phyloP scores from a whole-genome alignment of 2,797 vertebrate genomes.

The Antennarius maculatus region DNA sequence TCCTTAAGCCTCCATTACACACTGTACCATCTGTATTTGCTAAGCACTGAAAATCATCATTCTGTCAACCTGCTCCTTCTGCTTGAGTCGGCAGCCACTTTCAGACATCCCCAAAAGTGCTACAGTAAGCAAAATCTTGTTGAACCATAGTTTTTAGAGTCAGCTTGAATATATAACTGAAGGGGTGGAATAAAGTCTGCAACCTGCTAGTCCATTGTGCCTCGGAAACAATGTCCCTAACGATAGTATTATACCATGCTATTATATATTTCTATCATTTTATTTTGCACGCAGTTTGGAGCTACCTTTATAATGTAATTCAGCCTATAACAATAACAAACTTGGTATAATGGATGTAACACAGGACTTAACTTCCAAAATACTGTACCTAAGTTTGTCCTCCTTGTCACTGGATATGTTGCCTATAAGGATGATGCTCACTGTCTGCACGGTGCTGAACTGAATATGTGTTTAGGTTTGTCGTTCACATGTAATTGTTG shows the following conservation, averaged over 20 bases:
- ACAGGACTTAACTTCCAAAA: neutral
- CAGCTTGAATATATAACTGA: constrained; percentile 51
- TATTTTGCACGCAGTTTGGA: neutral
- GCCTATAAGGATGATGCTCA: neutral
- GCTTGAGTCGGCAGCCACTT: constrained; percentile 71
- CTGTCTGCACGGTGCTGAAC: neutral
- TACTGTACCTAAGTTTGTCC: neutral
- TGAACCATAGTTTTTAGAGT: constrained; percentile 62
- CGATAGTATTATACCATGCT: constrained; percentile 1
- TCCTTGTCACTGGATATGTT: neutral
- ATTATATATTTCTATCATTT: neutral
- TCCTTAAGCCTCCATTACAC: constrained; percentile 68
- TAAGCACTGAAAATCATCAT: constrained; percentile 70
- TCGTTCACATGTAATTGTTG: neutral
- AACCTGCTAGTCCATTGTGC: constrained; percentile 3
- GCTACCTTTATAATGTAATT: neutral
- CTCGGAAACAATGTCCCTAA: constrained; percentile 19
- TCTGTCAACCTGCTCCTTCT: constrained; percentile 72
- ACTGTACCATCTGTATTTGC: constrained; percentile 74
- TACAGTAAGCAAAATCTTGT: constrained; percentile 68
- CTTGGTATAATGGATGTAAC: neutral
- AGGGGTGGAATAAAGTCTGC: constrained; percentile 41
- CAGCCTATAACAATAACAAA: constrained; percentile 1
- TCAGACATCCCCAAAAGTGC: constrained; percentile 61
- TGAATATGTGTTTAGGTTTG: neutral